Percentiles rank a stretch among this genome's conserved stretches.
These are phyloP conservation scores for Hybognathus amarus DNA, from an alignment of 2,797 vertebrate genomes.

Conservation along the genomic window DNA sequence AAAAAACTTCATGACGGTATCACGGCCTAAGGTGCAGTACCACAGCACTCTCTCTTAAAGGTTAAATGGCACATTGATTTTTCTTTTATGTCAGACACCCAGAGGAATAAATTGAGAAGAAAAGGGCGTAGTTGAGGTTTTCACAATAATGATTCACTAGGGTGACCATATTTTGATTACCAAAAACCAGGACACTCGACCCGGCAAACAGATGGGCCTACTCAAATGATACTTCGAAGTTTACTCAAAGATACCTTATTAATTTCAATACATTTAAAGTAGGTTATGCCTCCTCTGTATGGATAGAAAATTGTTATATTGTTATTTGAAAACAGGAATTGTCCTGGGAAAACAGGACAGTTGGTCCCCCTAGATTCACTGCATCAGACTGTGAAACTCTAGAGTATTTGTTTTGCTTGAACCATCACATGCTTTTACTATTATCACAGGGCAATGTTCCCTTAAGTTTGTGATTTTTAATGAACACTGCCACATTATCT, in stretches of 20 bases:
- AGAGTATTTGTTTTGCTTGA: not conserved
- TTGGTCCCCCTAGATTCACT: too few relatives aligned
- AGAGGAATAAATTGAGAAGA: not conserved
- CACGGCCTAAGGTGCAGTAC: not conserved
- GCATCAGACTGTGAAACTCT: not conserved
- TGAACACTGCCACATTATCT: not conserved
- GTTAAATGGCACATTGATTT: not conserved
- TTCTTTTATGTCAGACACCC: not conserved
- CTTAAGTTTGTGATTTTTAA: not conserved
- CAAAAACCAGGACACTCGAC: too few relatives aligned
- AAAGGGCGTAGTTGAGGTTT: not conserved
- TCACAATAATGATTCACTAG: not conserved
- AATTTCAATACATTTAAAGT: too few relatives aligned
- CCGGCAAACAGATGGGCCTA: too few relatives aligned
- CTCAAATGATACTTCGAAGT: too few relatives aligned
- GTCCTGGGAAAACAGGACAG: too few relatives aligned
- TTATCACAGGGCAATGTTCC: not conserved
- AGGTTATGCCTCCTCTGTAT: too few relatives aligned
- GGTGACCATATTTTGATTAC: too few relatives aligned
- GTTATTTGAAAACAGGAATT: too few relatives aligned
- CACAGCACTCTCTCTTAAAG: not conserved
- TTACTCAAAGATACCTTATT: too few relatives aligned
- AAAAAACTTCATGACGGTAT: not conserved
- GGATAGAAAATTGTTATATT: too few relatives aligned
- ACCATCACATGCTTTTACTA: not conserved